Evolutionary conservation across 2,888 invertebrate genomes (phyloP).

Genomic region (Cantharis flavilabris): DNA sequence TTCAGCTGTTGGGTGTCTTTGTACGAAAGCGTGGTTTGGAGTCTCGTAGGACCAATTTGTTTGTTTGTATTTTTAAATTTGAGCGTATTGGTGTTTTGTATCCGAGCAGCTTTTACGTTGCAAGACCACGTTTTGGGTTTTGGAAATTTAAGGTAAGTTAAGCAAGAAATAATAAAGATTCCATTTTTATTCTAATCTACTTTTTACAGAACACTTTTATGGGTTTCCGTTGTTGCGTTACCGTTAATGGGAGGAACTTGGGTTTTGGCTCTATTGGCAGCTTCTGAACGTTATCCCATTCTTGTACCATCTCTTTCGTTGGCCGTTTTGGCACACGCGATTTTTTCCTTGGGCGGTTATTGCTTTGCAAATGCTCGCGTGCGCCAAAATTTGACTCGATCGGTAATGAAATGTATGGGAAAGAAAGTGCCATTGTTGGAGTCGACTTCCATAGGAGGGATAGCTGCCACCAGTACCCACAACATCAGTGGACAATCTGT

Average conservation of each 20-base stretch:
- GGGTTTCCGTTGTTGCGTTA: slow-evolving; percentile 84
- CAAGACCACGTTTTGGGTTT: slow-evolving; percentile 89
- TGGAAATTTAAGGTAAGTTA: slow-evolving; percentile 70
- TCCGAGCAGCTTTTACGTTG: slow-evolving; percentile 88
- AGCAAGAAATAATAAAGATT: background rate
- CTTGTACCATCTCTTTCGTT: slow-evolving; percentile 79
- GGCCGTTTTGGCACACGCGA: slow-evolving; percentile 77
- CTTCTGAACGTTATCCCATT: slow-evolving; percentile 72
- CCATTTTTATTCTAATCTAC: background rate
- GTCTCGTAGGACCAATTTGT: slow-evolving; percentile 89
- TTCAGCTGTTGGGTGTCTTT: slow-evolving; percentile 92
- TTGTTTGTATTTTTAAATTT: slow-evolving; percentile 79
- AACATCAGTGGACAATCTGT: slow-evolving; percentile 70
- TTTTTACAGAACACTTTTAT: slow-evolving; percentile 73
- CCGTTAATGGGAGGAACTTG: slow-evolving; percentile 85
- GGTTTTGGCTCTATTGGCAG: slow-evolving; percentile 81
- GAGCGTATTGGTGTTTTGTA: slow-evolving; percentile 79
- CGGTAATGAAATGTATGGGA: slow-evolving; percentile 75
- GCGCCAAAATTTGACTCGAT: slow-evolving; percentile 71
- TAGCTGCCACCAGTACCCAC: slow-evolving; percentile 74
- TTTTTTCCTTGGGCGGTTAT: slow-evolving; percentile 84
- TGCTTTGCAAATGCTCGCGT: slow-evolving; percentile 87
- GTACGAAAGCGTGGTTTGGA: slow-evolving; percentile 93
- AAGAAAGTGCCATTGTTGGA: slow-evolving; percentile 81
- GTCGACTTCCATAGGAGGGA: slow-evolving; percentile 68